A percentile compares a stretch with the other conserved stretches of the same genome.
Conservation (phyloP, 2,797 vertebrate genomes). For the Catamblyrhynchus diadema region DNA sequence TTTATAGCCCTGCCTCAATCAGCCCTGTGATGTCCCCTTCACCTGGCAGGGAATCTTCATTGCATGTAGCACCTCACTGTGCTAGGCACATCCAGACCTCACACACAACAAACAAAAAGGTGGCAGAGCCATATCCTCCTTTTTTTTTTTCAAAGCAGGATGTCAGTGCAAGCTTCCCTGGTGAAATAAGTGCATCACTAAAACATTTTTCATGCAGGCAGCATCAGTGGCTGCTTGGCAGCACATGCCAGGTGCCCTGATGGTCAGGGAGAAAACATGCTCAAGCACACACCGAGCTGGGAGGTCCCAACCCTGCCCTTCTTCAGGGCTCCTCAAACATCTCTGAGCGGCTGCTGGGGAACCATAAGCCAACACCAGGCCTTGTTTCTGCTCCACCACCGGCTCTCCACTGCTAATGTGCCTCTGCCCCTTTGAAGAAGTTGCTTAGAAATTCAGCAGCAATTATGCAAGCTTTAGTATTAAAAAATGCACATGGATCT, state of each 20-base stretch:
- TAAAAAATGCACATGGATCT: conserved; percentile 64
- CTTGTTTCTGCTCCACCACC: background rate
- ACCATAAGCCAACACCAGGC: background rate
- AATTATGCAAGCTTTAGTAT: conserved; percentile 71
- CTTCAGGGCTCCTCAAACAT: background rate
- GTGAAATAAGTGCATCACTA: background rate
- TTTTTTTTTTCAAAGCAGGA: background rate
- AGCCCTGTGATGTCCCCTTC: background rate
- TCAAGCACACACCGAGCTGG: background rate
- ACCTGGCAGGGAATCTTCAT: background rate
- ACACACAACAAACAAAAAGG: no score
- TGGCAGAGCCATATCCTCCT: background rate
- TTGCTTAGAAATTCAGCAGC: conserved; percentile 63
- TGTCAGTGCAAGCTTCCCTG: background rate
- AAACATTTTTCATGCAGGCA: background rate
- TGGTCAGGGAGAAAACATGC: background rate
- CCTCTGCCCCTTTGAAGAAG: conserved; percentile 34
- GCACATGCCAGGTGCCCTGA: background rate
- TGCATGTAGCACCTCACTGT: background rate
- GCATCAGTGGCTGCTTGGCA: background rate
- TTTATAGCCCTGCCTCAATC: background rate
- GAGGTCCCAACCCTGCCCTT: background rate
- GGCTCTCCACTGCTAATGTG: background rate
- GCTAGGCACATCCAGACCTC: background rate
- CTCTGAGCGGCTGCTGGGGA: background rate